These are phyloP conservation scores for Lasius platythorax DNA, from an alignment of 2,888 invertebrate genomes.

Conservation along the genomic window DNA sequence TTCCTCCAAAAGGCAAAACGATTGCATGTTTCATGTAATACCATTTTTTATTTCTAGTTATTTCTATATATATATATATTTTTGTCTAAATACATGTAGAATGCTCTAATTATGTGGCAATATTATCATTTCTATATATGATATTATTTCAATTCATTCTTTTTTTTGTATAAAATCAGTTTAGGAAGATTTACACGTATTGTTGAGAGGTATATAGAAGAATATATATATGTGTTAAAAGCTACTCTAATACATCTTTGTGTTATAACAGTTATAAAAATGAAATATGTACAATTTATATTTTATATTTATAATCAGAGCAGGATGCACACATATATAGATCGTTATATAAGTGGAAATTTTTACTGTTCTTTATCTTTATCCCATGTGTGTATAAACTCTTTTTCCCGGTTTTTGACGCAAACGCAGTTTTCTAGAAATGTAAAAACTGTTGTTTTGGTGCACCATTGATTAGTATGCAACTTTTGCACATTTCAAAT, in stretches of 20 bases:
- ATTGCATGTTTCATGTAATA: conserved; percentile 76
- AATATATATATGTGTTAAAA: conserved; percentile 14
- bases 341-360: conserved; percentile 23
- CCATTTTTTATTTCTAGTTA: conserved; percentile 46
- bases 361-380: conserved; percentile 26
- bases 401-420: conserved; percentile 14
- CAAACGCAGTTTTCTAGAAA: conserved; percentile 24
- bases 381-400: conserved; percentile 27
- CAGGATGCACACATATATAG: conserved; percentile 12
- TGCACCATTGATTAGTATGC: conserved; percentile 39
- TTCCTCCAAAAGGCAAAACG: conserved; percentile 19
- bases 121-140: not conserved
- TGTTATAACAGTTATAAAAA: conserved; percentile 22
- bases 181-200: not conserved
- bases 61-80: conserved; percentile 28
- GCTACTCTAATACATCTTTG: conserved; percentile 21
- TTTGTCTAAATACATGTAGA: conserved; percentile 23
- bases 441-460: conserved; percentile 33
- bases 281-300: not conserved
- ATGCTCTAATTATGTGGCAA: conserved; percentile 32
- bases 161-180: not conserved
- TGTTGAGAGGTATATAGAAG: not conserved
- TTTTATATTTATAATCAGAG: conserved; percentile 26
- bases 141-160: not conserved
- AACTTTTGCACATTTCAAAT: conserved; percentile 35